These are phyloP conservation scores for Morpho achilles DNA, from an alignment of 2,888 invertebrate species.

Conservation along the genomic window DNA sequence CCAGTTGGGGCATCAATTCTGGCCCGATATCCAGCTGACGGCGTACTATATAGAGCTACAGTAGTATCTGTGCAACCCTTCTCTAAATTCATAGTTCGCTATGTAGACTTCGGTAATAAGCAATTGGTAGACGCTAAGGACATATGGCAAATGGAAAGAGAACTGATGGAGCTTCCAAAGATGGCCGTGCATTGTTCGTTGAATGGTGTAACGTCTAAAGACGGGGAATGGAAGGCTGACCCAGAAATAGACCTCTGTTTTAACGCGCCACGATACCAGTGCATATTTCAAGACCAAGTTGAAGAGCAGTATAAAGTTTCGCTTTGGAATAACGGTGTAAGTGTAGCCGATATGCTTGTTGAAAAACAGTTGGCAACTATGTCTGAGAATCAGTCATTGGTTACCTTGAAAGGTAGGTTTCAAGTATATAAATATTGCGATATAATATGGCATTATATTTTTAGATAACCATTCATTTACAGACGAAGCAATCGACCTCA, in stretches of 20 bases:
- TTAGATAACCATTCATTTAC: conserved; percentile 30
- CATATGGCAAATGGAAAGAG: conserved; percentile 84
- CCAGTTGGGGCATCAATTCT: conserved; percentile 82
- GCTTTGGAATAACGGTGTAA: conserved; percentile 63
- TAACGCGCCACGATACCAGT: conserved; percentile 78
- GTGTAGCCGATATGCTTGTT: conserved; percentile 69
- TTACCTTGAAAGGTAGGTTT: conserved; percentile 60
- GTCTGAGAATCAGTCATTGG: conserved; percentile 56
- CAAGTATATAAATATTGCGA: neutral
- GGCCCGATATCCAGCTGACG: conserved; percentile 85
- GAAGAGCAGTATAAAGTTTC: conserved; percentile 73
- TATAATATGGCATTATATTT: conserved; percentile 2
- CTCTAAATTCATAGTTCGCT: conserved; percentile 82
- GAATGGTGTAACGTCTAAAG: conserved; percentile 78
- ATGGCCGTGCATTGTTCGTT: conserved; percentile 86
- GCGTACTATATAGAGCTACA: conserved; percentile 84
- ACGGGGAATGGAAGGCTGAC: conserved; percentile 79
- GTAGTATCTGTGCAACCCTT: conserved; percentile 79
- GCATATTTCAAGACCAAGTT: conserved; percentile 72
- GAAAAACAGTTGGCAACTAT: conserved; percentile 66
- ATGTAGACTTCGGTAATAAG: conserved; percentile 88
- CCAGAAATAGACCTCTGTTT: conserved; percentile 80
- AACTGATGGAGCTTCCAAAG: conserved; percentile 82
- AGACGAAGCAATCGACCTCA: conserved; percentile 71
- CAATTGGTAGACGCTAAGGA: conserved; percentile 81